Percentiles rank a stretch among this genome's conserved stretches.
These are phyloP conservation scores for Oncorhynchus gorbuscha DNA, from an alignment of 2,113 vertebrate genomes.

Conservation along the genomic window DNA sequence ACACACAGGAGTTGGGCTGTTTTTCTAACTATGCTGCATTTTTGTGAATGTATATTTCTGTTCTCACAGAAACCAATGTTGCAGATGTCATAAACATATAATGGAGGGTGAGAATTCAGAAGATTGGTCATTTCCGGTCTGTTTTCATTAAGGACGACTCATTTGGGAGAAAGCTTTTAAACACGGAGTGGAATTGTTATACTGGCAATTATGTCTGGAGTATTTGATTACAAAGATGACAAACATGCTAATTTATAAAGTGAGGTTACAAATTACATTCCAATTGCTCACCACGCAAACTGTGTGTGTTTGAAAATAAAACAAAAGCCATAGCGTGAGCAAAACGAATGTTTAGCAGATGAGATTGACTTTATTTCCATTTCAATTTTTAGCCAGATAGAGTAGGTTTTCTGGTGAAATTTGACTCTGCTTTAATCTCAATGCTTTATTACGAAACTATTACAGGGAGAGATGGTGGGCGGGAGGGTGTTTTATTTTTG, in stretches of 20 bases:
- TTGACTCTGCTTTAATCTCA: too few relatives aligned
- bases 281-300: conserved; percentile 36
- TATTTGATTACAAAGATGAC: conserved; percentile 56
- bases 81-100: conserved; percentile 30
- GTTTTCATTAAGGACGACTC: conserved; percentile 48
- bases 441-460: too few relatives aligned
- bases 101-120: conserved; percentile 22
- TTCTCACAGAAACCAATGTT: not conserved
- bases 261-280: conserved; percentile 39
- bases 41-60: conserved; percentile 11
- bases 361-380: not conserved
- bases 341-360: not conserved
- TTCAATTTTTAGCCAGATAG: not conserved
- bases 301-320: conserved; percentile 32
- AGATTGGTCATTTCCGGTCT: conserved; percentile 37
- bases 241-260: conserved; percentile 33
- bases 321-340: not conserved
- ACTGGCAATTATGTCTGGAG: conserved; percentile 41
- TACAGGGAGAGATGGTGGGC: too few relatives aligned
- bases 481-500: conserved; percentile 10
- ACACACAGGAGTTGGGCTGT: conserved; percentile 42
- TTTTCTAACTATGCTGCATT: conserved; percentile 44
- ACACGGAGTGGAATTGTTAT: conserved; percentile 19
- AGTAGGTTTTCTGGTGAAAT: not conserved
- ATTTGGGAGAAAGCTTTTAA: conserved; percentile 40